Percentiles rank a stretch among this genome's conserved stretches.
These are phyloP conservation scores for Tetramorium alpestre DNA, from an alignment of 1,140 invertebrate genomes.

Conservation along the genomic window DNA sequence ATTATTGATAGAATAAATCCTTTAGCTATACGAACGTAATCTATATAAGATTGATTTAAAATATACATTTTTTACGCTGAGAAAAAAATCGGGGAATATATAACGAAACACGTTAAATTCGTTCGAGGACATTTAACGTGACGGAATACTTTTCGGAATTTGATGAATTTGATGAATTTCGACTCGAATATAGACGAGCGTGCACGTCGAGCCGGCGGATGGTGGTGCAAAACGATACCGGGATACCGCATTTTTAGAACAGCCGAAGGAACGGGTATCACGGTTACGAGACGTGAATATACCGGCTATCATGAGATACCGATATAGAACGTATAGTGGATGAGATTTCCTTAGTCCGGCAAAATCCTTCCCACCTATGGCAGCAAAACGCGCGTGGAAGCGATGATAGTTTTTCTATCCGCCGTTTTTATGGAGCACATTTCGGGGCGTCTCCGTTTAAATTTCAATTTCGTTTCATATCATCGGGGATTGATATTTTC, in stretches of 20 bases:
- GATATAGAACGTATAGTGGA: constrained; percentile 62
- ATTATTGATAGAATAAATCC: not conserved
- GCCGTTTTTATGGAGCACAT: constrained; percentile 54
- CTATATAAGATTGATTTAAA: constrained; percentile 8
- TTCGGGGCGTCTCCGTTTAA: constrained; percentile 7
- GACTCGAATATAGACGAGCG: constrained; percentile 35
- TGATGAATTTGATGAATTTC: constrained; percentile 53
- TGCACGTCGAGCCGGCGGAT: not conserved
- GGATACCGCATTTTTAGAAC: constrained; percentile 64
- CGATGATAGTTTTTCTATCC: constrained; percentile 59
- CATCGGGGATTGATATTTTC: not conserved
- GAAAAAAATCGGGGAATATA: constrained; percentile 25
- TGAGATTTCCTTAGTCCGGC: constrained; percentile 65
- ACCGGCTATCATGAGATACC: constrained; percentile 60
- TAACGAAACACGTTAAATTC: constrained; percentile 36
- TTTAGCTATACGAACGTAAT: not conserved
- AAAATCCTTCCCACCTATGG: constrained; percentile 55
- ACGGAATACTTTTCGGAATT: constrained; percentile 47
- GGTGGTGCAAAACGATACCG: constrained; percentile 20
- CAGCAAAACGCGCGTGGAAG: constrained; percentile 31
- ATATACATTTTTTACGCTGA: not conserved
- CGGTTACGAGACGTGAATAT: constrained; percentile 70
- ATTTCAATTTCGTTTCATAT: constrained; percentile 48
- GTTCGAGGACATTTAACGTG: constrained; percentile 7
- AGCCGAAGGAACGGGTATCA: constrained; percentile 49